Base-by-base conservation (phyloP, 2,797 vertebrate genomes). In the Epinephelus coioides region DNA sequence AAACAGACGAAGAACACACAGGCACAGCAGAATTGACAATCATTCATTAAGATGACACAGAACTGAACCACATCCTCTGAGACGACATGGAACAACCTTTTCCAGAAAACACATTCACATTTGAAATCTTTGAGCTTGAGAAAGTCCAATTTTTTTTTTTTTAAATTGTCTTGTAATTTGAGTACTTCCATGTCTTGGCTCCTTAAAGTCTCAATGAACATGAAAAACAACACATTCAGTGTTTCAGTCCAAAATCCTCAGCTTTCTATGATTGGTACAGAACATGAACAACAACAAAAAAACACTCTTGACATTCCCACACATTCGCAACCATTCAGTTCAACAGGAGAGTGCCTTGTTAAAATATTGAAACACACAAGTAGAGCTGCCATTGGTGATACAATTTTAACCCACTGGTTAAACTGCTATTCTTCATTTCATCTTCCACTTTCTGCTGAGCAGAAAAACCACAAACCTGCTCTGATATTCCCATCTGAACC, bases 1-100 rank as follows among this genome's bases (percentile, higher is more conserved):
- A 91, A 88, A 93, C 84, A 84, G 90, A 95, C 87, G 2, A 88
- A 89, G 81, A 92, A 93, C 91, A 88, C 89, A 94, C 92, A 93
- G 91, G 92, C 92, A 93, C 92, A 66, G 91, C 92, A 94, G 91
- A 93, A 89, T 88, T 71, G 88, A 93, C 90, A 92, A 92, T 94
- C 92, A 86, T 93, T 93, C 92, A 89, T 86, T 89, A 82, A 86
- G 88, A 91, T 92, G 91, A 94, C 91, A 91, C 85, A 76, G 77
- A 86, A 85, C 76, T 54, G 75, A 89, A 86, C 76, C 73, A 80
- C 81, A 81, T 85, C 89, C 86, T 87, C 76, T 5, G 83, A 88
- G 79, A 89, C 82, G 0, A 88, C 86, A 80, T 89, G 87, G 91
- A 87, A 91, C 78, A 27, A 82, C 77, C 74, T 77, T 66, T 76